Evolutionary conservation across 2,113 vertebrate genomes (phyloP).

Genomic region (Syrmaticus mikado): DNA sequence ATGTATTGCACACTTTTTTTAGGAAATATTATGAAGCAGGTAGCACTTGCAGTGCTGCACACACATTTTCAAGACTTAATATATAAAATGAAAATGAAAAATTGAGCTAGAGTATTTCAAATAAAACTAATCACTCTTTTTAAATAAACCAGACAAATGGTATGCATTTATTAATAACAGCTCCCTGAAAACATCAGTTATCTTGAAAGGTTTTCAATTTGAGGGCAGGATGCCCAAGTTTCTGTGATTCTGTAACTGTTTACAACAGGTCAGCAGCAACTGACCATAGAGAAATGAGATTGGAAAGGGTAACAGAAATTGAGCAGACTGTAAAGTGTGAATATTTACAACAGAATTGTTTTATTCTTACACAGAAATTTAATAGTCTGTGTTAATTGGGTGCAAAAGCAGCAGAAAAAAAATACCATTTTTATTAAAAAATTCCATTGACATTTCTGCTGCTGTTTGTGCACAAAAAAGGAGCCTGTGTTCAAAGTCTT

Average conservation of each 20-base stretch:
- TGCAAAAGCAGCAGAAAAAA: neutral
- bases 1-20: neutral
- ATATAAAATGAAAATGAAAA: neutral
- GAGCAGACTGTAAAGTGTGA: neutral
- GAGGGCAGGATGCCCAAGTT: neutral
- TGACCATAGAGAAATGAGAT: neutral
- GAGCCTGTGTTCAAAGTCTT: rapidly evolving
- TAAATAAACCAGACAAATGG: rapidly evolving
- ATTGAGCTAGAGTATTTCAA: neutral
- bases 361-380: neutral
- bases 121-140: neutral
- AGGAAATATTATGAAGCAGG: neutral
- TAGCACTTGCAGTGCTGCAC: neutral
- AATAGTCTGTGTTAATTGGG: neutral
- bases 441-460: neutral
- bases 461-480: neutral
- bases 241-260: neutral
- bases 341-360: neutral
- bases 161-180: neutral
- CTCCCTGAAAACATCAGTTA: neutral
- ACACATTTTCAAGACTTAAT: neutral
- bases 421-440: neutral
- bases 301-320: neutral
- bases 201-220: rapidly evolving
- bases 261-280: neutral